These are phyloP conservation scores for Drosophila koepferae DNA, from an alignment of 2,888 invertebrate species.

Conservation along the genomic window DNA sequence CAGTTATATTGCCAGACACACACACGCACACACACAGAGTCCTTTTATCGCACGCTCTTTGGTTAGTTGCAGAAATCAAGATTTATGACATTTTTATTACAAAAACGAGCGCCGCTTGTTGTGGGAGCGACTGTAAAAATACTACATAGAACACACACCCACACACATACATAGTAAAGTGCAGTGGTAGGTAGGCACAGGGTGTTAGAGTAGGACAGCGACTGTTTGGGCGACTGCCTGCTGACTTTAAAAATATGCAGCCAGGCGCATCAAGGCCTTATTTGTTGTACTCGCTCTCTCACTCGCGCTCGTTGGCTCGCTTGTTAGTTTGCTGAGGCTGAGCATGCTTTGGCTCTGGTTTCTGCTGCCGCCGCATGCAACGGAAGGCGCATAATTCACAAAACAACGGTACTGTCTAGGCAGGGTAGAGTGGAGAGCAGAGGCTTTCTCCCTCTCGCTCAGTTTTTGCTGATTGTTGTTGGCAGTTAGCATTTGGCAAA, in stretches of 20 bases:
- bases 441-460: background rate
- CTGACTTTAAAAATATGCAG: constrained; percentile 74
- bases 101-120: constrained; percentile 69
- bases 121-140: constrained; percentile 55
- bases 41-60: constrained; percentile 68
- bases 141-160: constrained; percentile 42
- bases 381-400: constrained; percentile 78
- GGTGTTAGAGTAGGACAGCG: background rate
- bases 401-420: constrained; percentile 65
- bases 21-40: constrained; percentile 7
- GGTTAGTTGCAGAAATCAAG: constrained; percentile 77
- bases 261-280: constrained; percentile 71
- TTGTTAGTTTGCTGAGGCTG: constrained; percentile 30
- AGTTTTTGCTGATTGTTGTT: constrained; percentile 32
- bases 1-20: constrained; percentile 65
- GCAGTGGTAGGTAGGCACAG: background rate
- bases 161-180: background rate
- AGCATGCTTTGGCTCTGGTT: constrained; percentile 42
- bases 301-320: background rate
- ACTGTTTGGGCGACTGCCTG: constrained; percentile 26
- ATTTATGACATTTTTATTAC: constrained; percentile 82
- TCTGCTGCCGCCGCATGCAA: constrained; percentile 74
- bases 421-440: background rate
- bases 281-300: constrained; percentile 48
- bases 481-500: constrained; percentile 50